These are phyloP conservation scores for Nothocercus julius DNA, from an alignment of 2,113 vertebrate genomes.

Conservation along the genomic window DNA sequence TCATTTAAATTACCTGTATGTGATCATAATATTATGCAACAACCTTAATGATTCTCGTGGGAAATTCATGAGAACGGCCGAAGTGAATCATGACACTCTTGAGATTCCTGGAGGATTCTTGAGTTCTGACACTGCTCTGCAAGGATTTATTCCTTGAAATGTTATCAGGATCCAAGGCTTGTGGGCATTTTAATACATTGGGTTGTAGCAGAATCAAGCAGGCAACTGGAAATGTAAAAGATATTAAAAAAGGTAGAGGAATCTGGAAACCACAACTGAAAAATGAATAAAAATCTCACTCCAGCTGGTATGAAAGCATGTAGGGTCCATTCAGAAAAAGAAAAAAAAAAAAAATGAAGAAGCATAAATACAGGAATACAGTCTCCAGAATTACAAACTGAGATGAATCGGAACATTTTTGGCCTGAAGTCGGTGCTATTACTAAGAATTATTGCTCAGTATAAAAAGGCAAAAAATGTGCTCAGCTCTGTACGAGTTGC, in stretches of 20 bases:
- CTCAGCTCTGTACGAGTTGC: slow-evolving; percentile 21
- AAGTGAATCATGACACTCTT: not conserved
- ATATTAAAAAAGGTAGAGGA: not conserved
- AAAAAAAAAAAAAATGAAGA: slow-evolving; percentile 25
- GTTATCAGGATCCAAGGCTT: not conserved
- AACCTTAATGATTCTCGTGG: not conserved
- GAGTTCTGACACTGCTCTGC: not conserved
- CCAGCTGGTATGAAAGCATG: not conserved
- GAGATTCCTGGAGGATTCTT: not conserved
- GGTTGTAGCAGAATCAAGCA: not conserved
- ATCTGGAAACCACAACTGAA: not conserved
- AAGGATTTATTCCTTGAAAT: not conserved
- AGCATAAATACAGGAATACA: slow-evolving; percentile 7
- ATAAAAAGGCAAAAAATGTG: slow-evolving; percentile 44
- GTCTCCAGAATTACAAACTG: slow-evolving; percentile 38
- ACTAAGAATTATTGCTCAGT: slow-evolving; percentile 49
- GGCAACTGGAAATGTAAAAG: not conserved
- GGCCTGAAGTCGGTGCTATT: slow-evolving; percentile 47
- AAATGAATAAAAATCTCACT: not conserved
- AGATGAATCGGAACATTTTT: slow-evolving; percentile 60
- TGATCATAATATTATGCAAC: not conserved
- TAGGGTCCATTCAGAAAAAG: slow-evolving; percentile 53
- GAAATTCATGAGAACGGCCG: not conserved
- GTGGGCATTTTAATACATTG: not conserved
- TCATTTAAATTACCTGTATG: slow-evolving; percentile 24